phyloP scores from a whole-genome alignment of 2,888 invertebrate genomes.

The Celastrina argiolus region DNA sequence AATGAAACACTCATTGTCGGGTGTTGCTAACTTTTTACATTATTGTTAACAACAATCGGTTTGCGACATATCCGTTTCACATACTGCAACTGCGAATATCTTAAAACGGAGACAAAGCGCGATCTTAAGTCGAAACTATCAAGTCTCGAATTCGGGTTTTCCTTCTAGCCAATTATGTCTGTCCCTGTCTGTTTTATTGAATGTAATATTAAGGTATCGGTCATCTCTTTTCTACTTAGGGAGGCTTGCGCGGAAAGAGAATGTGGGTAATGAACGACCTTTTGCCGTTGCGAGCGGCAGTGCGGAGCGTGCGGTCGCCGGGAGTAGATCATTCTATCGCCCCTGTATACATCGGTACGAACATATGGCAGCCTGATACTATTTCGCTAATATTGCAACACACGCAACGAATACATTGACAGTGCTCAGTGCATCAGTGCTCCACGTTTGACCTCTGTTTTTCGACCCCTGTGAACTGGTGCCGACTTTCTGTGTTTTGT shows the following conservation, averaged over 20 bases:
- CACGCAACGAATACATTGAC: conserved; percentile 42
- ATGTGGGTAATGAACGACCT: conserved; percentile 78
- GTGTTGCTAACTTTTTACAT: conserved; percentile 29
- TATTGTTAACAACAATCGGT: conserved; percentile 36
- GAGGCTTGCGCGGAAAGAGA: conserved; percentile 79
- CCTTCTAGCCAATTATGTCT: conserved; percentile 59
- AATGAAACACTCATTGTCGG: conserved; percentile 33
- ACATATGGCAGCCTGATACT: conserved; percentile 67
- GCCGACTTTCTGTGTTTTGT: conserved; percentile 64
- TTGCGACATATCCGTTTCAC: conserved; percentile 53
- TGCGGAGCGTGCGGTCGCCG: conserved; percentile 73
- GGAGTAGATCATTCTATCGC: conserved; percentile 52
- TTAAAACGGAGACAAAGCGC: conserved; percentile 70
- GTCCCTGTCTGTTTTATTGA: conserved; percentile 47
- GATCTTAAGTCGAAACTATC: conserved; percentile 72
- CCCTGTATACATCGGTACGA: conserved; percentile 51
- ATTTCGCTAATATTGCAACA: conserved; percentile 77
- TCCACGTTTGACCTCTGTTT: conserved; percentile 54
- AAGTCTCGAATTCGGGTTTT: conserved; percentile 74
- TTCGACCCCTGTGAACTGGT: conserved; percentile 54
- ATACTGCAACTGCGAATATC: conserved; percentile 63
- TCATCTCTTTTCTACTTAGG: conserved; percentile 63
- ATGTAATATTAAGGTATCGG: conserved; percentile 41
- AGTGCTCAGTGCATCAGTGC: conserved; percentile 55
- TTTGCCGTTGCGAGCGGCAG: conserved; percentile 74